Percentiles rank a stretch among this genome's conserved stretches.
Evolutionary conservation across 2,888 invertebrate genomes (phyloP).

Genomic region (Parasteatoda lunata): DNA sequence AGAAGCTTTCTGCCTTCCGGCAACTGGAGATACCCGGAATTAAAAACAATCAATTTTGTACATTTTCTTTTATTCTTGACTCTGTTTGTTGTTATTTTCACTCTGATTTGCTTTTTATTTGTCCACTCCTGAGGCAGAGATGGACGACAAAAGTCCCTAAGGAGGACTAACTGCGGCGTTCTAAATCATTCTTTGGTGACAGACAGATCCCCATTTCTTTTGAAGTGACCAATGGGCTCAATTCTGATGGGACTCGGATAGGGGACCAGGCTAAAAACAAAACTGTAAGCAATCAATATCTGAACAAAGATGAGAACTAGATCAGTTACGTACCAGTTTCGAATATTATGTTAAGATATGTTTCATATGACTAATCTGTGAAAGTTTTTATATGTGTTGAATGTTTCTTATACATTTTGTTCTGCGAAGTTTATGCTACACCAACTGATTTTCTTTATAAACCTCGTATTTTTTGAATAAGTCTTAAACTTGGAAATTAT

Average conservation of each 20-base stretch:
- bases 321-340: too few relatives aligned
- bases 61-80: constrained; percentile 29
- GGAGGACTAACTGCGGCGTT: constrained; percentile 19
- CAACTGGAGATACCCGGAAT: constrained; percentile 21
- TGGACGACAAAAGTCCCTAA: constrained; percentile 16
- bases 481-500: too few relatives aligned
- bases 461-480: too few relatives aligned
- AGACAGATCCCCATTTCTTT: constrained; percentile 26
- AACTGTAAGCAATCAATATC: neutral
- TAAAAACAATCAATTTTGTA: constrained; percentile 57
- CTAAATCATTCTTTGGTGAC: constrained; percentile 45
- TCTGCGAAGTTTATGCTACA: too few relatives aligned
- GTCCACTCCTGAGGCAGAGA: constrained; percentile 4
- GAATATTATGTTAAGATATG: too few relatives aligned
- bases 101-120: constrained; percentile 23
- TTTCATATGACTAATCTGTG: too few relatives aligned
- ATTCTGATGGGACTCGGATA: neutral
- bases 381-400: too few relatives aligned
- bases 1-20: neutral
- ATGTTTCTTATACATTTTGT: too few relatives aligned
- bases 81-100: constrained; percentile 8
- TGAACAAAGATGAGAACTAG: too few relatives aligned
- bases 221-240: neutral
- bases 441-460: too few relatives aligned
- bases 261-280: constrained; percentile 6